These are phyloP conservation scores for Heliopora coerulea DNA, from an alignment of 92 coral and sea anemone species.

Conservation along the genomic window DNA sequence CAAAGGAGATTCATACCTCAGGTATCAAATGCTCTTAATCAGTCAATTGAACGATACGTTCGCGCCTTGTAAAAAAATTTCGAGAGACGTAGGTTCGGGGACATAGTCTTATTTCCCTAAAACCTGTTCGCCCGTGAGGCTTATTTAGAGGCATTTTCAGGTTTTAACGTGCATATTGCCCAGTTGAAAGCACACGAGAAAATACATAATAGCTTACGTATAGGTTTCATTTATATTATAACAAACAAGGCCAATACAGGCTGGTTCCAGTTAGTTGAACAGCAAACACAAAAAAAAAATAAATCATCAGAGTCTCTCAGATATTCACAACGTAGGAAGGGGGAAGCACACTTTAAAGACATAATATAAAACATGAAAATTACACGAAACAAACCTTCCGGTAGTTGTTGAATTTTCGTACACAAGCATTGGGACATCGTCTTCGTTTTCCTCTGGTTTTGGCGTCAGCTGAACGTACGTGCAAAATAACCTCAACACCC, in stretches of 20 bases:
- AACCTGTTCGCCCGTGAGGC: too few relatives aligned
- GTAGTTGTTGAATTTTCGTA: conserved; percentile 15
- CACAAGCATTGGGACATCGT: conserved; percentile 17
- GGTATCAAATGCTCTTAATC: background rate
- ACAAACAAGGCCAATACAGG: conserved; percentile 23
- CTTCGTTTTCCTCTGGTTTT: conserved; percentile 13
- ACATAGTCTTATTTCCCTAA: background rate
- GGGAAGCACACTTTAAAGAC: background rate
- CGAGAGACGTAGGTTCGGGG: background rate
- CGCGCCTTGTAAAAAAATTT: background rate
- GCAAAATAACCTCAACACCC: background rate
- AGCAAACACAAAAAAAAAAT: background rate
- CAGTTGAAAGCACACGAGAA: background rate
- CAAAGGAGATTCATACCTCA: background rate
- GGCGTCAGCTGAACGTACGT: background rate
- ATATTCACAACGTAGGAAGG: background rate
- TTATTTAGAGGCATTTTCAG: too few relatives aligned
- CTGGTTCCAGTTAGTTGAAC: conserved; percentile 22
- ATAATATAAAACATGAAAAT: background rate
- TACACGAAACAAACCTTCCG: conserved; percentile 1
- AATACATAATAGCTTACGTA: background rate
- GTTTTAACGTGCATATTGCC: too few relatives aligned
- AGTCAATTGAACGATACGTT: background rate
- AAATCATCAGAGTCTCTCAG: background rate
- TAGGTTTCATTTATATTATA: too few relatives aligned